Percentiles rank a stretch among this genome's conserved stretches.
These are phyloP conservation scores for Ciconia nigra DNA, from an alignment of 2,797 vertebrate genomes.

Conservation along the genomic window DNA sequence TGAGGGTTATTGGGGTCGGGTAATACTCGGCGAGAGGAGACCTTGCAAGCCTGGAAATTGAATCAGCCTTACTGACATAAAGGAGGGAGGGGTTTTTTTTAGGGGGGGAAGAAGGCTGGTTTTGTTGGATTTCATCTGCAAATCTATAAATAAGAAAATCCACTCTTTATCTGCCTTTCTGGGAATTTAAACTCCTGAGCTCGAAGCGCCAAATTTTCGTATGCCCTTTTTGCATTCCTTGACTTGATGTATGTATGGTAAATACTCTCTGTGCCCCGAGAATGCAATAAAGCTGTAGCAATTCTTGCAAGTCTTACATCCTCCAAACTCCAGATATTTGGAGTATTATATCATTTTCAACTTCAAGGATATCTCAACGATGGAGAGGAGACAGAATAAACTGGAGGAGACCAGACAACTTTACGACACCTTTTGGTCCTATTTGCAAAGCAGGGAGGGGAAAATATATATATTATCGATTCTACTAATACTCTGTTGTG, in stretches of 20 bases:
- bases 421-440: slow-evolving; percentile 37
- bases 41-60: slow-evolving; percentile 74
- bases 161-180: slow-evolving; percentile 66
- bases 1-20: slow-evolving; percentile 49
- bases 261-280: slow-evolving; percentile 71
- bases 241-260: slow-evolving; percentile 72
- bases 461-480: background rate
- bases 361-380: slow-evolving; percentile 30
- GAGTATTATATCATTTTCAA: slow-evolving; percentile 63
- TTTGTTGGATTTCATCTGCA: slow-evolving; percentile 70
- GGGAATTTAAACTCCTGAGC: slow-evolving; percentile 68
- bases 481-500: background rate
- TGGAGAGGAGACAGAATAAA: slow-evolving; percentile 32
- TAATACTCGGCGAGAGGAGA: slow-evolving; percentile 59
- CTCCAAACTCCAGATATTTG: slow-evolving; percentile 68
- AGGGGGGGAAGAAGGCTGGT: background rate
- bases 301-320: slow-evolving; percentile 69
- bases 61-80: slow-evolving; percentile 68
- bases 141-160: slow-evolving; percentile 75
- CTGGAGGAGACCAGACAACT: background rate
- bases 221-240: slow-evolving; percentile 69
- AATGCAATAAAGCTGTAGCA: slow-evolving; percentile 75
- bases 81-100: slow-evolving; percentile 34
- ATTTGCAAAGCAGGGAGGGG: slow-evolving; percentile 23
- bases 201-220: slow-evolving; percentile 47